Conservation (phyloP, 1,140 invertebrate genomes). For the Caenorhabditis briggsae region DNA sequence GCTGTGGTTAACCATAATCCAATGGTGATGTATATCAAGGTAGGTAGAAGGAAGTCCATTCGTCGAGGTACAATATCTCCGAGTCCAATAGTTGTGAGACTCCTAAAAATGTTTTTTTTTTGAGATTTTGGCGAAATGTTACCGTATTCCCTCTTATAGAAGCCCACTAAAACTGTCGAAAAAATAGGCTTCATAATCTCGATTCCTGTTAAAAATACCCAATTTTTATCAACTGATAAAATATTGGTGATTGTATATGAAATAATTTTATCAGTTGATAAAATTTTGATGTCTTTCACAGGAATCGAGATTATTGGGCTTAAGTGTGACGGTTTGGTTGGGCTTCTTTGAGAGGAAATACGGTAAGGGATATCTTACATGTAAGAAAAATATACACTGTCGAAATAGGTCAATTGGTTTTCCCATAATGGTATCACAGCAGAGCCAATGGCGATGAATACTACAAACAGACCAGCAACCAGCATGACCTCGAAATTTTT, state of each 20-base stretch:
- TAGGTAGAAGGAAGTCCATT: conserved; percentile 75
- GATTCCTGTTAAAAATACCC: no score
- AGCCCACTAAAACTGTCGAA: no score
- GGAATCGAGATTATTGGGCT: no score
- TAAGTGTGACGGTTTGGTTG: no score
- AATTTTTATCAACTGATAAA: no score
- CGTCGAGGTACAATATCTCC: conserved; percentile 74
- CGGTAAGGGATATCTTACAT: conserved; percentile 63
- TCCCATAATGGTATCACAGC: conserved; percentile 75
- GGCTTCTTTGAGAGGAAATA: no score
- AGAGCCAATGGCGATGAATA: conserved; percentile 73
- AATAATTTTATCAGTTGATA: no score
- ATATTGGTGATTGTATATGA: no score
- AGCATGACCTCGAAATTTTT: conserved; percentile 69
- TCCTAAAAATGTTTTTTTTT: conserved; percentile 54
- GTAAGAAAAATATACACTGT: conserved; percentile 76
- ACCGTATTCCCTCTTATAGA: neutral
- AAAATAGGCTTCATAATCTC: no score
- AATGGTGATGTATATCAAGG: conserved; percentile 75
- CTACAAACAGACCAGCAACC: conserved; percentile 70
- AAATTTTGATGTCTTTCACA: no score
- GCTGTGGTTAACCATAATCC: conserved; percentile 75
- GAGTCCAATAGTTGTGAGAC: conserved; percentile 72
- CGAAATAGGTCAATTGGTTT: conserved; percentile 73
- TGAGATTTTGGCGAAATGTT: neutral